Percentiles rank a stretch among this genome's conserved stretches.
Evolutionary conservation across 2,888 invertebrate species (phyloP).

Genomic region (Metellina segmentata): DNA sequence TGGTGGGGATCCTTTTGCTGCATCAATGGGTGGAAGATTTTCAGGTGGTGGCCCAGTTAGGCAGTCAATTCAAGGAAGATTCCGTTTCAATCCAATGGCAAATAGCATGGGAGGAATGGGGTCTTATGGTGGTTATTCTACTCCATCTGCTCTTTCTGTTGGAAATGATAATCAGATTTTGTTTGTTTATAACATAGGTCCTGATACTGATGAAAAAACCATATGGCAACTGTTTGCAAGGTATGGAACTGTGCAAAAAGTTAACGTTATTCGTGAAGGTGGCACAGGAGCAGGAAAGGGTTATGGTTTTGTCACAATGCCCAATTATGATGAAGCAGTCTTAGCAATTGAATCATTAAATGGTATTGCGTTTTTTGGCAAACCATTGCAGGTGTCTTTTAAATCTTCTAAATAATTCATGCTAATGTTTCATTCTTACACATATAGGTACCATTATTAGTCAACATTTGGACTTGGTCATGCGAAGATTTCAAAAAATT

Average conservation of each 20-base stretch:
- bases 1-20: constrained; percentile 33
- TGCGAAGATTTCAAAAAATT: no score
- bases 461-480: not conserved
- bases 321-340: constrained; percentile 81
- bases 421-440: not conserved
- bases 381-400: constrained; percentile 81
- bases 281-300: constrained; percentile 80
- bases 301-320: constrained; percentile 82
- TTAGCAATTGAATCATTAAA: constrained; percentile 81
- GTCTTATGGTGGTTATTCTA: constrained; percentile 28
- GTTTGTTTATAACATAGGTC: constrained; percentile 82
- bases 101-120: constrained; percentile 51
- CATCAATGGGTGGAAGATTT: constrained; percentile 52
- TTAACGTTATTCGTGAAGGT: constrained; percentile 81
- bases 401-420: constrained; percentile 77
- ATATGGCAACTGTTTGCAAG: constrained; percentile 81
- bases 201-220: constrained; percentile 81
- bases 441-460: not conserved
- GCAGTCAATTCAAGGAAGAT: constrained; percentile 67
- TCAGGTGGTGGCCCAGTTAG: constrained; percentile 70
- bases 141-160: constrained; percentile 32
- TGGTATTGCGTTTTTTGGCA: constrained; percentile 80
- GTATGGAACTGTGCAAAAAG: constrained; percentile 81
- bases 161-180: constrained; percentile 79
- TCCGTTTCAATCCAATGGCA: constrained; percentile 73